Percentiles rank a stretch among this genome's conserved stretches.
Evolutionary conservation across 1,140 invertebrate species (phyloP).

Genomic region (Schlechtendalia chinensis): DNA sequence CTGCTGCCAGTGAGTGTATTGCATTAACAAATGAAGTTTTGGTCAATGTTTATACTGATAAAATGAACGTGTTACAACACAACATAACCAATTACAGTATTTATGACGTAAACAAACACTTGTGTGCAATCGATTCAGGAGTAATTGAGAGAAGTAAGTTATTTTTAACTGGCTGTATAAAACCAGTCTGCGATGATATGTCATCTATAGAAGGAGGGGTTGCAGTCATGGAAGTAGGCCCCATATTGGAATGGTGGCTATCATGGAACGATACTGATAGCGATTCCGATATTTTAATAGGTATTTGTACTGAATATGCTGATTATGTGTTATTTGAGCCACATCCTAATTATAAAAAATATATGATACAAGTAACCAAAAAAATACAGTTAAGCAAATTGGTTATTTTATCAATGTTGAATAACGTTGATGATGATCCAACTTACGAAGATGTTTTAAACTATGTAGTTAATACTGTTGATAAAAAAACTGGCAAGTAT

Average conservation of each 20-base stretch:
- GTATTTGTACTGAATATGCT: constrained; percentile 74
- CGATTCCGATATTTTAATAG: constrained; percentile 72
- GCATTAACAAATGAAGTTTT: background rate
- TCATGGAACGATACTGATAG: constrained; percentile 63
- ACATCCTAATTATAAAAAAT: constrained; percentile 68
- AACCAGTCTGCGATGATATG: constrained; percentile 77
- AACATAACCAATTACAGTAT: constrained; percentile 60
- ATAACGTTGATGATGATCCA: constrained; percentile 65
- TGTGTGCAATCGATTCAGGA: constrained; percentile 77
- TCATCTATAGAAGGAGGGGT: constrained; percentile 70
- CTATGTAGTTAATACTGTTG: constrained; percentile 60
- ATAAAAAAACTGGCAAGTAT: constrained; percentile 62
- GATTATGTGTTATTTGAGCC: constrained; percentile 80
- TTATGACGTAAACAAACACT: constrained; percentile 77
- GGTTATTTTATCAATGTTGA: constrained; percentile 76
- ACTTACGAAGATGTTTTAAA: constrained; percentile 77
- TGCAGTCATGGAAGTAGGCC: constrained; percentile 80
- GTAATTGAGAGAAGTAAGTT: constrained; percentile 74
- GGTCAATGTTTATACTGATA: background rate
- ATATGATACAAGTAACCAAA: constrained; percentile 71
- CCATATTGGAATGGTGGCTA: constrained; percentile 84
- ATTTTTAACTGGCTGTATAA: constrained; percentile 79
- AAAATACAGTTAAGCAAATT: constrained; percentile 80
- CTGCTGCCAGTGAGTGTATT: background rate
- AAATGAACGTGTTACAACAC: background rate